phyloP scores from a whole-genome alignment of 2,797 vertebrate genomes.

The Enteromius anoplus region DNA sequence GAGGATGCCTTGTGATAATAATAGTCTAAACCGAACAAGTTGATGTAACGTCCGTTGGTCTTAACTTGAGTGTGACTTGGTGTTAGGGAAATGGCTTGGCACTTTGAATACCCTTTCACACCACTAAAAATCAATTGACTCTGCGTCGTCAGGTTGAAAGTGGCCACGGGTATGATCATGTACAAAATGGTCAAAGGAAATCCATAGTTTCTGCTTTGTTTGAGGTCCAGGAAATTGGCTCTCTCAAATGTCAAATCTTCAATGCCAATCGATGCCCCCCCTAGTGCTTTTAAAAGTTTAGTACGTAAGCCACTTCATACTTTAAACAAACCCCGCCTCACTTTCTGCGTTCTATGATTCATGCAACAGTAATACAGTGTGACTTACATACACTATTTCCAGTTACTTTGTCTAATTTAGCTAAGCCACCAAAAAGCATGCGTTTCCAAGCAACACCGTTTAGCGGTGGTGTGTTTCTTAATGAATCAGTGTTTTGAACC shows the following conservation, averaged over 20 bases:
- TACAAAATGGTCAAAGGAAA: constrained; percentile 38
- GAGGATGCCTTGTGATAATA: constrained; percentile 14
- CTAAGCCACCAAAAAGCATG: not conserved
- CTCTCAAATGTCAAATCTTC: constrained; percentile 32
- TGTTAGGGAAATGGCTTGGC: not conserved
- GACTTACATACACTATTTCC: not conserved
- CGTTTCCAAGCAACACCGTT: not conserved
- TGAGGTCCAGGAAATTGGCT: constrained; percentile 5
- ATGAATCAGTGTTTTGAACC: not conserved
- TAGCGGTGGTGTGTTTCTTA: not conserved
- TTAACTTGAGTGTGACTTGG: constrained; percentile 22
- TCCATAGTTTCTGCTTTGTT: constrained; percentile 55
- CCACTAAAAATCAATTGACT: constrained; percentile 43
- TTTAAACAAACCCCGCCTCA: constrained; percentile 11
- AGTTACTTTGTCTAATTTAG: not conserved
- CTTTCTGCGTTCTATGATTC: constrained; percentile 1
- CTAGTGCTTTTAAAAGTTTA: constrained; percentile 44
- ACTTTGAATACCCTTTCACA: constrained; percentile 39
- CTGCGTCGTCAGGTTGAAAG: constrained; percentile 1
- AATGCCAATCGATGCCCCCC: constrained; percentile 40
- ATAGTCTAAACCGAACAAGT: constrained; percentile 38
- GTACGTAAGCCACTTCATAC: constrained; percentile 15
- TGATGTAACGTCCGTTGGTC: constrained; percentile 1
- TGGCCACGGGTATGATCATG: constrained; percentile 42
- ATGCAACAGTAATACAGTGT: not conserved